Conservation (phyloP, 2,888 invertebrate species). For the Seira sanloemensis region DNA sequence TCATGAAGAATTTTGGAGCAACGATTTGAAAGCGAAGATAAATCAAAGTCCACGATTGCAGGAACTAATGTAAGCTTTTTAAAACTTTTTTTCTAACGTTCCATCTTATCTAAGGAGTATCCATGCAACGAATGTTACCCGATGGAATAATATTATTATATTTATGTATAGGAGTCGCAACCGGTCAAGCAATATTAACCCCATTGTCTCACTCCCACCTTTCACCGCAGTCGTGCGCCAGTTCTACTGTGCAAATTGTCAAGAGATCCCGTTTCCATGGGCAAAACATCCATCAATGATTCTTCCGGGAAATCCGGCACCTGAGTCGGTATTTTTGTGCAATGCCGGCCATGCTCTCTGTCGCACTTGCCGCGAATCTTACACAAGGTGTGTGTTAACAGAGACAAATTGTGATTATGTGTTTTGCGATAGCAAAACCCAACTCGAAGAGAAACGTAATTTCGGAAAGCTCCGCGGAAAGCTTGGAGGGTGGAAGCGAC, state of each 20-base stretch:
- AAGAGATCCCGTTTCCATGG: neutral
- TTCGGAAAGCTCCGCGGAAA: neutral
- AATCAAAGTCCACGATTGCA: neutral
- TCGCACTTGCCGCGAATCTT: neutral
- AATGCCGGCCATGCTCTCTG: neutral
- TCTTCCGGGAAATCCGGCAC: neutral
- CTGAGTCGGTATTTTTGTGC: neutral
- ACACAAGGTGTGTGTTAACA: neutral
- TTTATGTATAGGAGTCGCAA: neutral
- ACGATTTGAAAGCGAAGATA: neutral
- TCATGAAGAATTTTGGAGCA: neutral
- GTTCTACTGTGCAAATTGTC: neutral
- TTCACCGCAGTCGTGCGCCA: neutral
- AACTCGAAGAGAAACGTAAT: neutral
- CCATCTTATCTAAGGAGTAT: neutral
- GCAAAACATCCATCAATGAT: neutral
- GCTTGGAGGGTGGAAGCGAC: neutral
- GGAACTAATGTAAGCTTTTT: neutral
- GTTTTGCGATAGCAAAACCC: neutral
- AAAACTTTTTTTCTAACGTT: neutral
- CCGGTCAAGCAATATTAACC: too few relatives aligned
- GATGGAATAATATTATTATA: neutral
- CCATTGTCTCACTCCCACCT: neutral
- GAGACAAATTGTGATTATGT: neutral
- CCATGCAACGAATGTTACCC: neutral